Conservation (phyloP, 2,888 invertebrate genomes). For the Dichetophora obliterata region DNA sequence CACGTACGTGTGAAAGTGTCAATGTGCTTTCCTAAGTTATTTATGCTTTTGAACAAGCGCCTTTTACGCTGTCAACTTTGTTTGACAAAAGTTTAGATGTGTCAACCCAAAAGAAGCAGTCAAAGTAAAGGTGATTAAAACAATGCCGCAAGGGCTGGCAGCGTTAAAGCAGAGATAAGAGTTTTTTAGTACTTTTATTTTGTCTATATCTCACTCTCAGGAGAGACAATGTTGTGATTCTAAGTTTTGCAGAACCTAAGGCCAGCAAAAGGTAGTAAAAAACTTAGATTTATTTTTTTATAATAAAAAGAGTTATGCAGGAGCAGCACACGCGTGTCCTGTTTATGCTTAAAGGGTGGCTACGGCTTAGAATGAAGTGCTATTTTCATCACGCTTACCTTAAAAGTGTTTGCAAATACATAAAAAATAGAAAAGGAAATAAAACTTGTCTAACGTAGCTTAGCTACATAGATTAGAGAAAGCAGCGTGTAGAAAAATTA, state of each 20-base stretch:
- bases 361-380: not conserved
- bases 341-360: no score
- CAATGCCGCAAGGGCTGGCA: not conserved
- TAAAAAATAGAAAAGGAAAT: not conserved
- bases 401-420: not conserved
- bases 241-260: no score
- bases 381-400: slow-evolving; percentile 9
- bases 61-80: not conserved
- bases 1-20: not conserved
- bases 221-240: no score
- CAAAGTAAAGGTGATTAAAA: not conserved
- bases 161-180: not conserved
- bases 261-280: no score
- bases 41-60: not conserved
- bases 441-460: not conserved
- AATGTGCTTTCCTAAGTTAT: not conserved
- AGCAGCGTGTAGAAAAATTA: not conserved
- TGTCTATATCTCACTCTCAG: no score
- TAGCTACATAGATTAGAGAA: not conserved
- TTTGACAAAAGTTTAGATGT: not conserved
- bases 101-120: not conserved
- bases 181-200: no score
- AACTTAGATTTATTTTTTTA: no score
- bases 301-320: no score
- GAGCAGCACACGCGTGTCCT: no score